phyloP scores from a whole-genome alignment of 2,888 invertebrate species.

The Dione vanillae region DNA sequence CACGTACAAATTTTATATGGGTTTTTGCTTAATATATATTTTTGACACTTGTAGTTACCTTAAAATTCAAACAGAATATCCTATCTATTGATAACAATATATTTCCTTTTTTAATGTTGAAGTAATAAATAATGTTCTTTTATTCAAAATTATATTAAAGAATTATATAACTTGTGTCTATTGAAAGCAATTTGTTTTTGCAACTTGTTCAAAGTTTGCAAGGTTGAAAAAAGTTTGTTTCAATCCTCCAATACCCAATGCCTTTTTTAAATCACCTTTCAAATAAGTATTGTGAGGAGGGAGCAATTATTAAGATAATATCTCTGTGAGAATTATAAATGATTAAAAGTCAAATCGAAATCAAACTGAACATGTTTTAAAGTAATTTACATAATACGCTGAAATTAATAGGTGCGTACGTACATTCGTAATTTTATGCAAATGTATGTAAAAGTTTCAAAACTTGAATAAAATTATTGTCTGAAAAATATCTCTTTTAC shows the following conservation, averaged over 20 bases:
- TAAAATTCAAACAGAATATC: too few relatives aligned
- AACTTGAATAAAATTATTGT: background rate
- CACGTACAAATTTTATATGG: background rate
- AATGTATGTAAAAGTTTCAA: slow-evolving; percentile 2
- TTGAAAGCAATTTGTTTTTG: too few relatives aligned
- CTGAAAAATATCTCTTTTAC: background rate
- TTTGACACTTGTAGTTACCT: too few relatives aligned
- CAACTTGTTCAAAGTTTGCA: too few relatives aligned
- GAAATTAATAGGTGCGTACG: slow-evolving; percentile 8
- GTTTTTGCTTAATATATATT: too few relatives aligned
- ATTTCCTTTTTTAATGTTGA: too few relatives aligned
- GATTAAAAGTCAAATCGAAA: slow-evolving; percentile 13
- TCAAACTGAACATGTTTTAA: slow-evolving; percentile 19
- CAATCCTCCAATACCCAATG: too few relatives aligned
- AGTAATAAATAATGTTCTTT: too few relatives aligned
- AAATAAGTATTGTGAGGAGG: background rate
- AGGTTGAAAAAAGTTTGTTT: too few relatives aligned
- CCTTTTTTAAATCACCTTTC: background rate
- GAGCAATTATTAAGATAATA: background rate
- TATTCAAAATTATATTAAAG: too few relatives aligned
- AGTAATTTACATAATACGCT: slow-evolving; percentile 24
- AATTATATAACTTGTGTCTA: too few relatives aligned
- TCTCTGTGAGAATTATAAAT: background rate
- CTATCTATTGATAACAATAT: too few relatives aligned
- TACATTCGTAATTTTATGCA: background rate